phyloP scores from a whole-genome alignment of 2,113 vertebrate species.

The Aix galericulata region DNA sequence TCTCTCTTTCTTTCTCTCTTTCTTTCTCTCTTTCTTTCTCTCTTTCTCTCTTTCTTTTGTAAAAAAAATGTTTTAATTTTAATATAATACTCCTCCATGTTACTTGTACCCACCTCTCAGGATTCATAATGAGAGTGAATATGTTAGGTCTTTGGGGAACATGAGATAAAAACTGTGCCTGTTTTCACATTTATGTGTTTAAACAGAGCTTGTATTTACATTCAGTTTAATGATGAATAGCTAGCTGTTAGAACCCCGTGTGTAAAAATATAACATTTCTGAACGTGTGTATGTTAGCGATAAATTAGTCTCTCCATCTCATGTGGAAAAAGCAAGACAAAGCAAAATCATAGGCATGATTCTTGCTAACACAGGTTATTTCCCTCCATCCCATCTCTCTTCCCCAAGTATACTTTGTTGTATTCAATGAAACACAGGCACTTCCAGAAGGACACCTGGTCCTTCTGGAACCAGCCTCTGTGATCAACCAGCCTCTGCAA shows the following conservation, averaged over 20 bases:
- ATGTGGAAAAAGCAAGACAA: background rate
- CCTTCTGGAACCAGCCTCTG: background rate
- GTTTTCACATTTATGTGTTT: background rate
- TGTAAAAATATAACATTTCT: accelerated
- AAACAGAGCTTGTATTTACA: background rate
- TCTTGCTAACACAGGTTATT: background rate
- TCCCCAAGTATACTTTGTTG: background rate
- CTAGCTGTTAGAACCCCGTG: background rate
- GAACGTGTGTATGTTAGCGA: background rate
- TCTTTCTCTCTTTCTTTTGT: too few relatives aligned
- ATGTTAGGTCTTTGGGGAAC: background rate
- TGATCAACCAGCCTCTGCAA: background rate
- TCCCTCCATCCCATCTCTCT: background rate
- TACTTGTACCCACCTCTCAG: background rate
- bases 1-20: too few relatives aligned
- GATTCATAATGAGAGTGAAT: background rate
- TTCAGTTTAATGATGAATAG: background rate
- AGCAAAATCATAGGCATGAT: background rate
- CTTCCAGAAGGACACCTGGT: background rate
- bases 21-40: too few relatives aligned
- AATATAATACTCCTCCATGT: background rate
- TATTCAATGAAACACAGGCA: background rate
- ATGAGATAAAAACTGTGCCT: background rate
- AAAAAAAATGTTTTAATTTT: too few relatives aligned
- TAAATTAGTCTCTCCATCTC: background rate